phyloP scores from a whole-genome alignment of 2,888 invertebrate genomes.

The Ashinkailepas kermadecensis region DNA sequence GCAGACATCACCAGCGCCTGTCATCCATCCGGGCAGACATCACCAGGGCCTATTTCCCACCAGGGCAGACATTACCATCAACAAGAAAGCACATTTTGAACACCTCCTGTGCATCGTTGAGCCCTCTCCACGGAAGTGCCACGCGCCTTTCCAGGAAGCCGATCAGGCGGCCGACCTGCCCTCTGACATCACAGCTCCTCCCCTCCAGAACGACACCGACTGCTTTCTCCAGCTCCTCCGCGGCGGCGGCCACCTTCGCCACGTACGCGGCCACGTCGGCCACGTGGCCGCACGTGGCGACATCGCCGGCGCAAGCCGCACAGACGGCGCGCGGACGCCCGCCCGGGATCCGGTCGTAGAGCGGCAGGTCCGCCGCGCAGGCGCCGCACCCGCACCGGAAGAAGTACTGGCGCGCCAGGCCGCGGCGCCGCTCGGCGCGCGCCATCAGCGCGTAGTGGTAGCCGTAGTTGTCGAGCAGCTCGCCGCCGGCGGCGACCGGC shows the following conservation, averaged over 20 bases:
- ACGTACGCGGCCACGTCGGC: background rate
- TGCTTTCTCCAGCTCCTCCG: background rate
- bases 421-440: conserved; percentile 37
- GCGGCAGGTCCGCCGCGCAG: conserved; percentile 42
- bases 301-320: background rate
- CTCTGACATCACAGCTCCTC: background rate
- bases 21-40: no score
- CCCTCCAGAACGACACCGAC: background rate
- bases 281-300: background rate
- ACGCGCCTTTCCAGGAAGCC: background rate
- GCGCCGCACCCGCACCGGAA: conserved; percentile 45
- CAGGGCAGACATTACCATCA: background rate
- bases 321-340: background rate
- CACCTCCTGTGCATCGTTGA: conserved; percentile 11
- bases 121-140: background rate
- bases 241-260: background rate
- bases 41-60: no score
- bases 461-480: conserved; percentile 47
- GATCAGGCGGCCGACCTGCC: background rate
- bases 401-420: conserved; percentile 43
- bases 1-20: no score
- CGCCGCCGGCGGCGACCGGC: conserved; percentile 37
- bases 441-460: conserved; percentile 41
- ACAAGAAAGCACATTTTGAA: conserved; percentile 20
- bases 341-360: conserved; percentile 25